Percentiles rank a stretch among this genome's conserved stretches.
These are phyloP conservation scores for Dugesia japonica DNA, from an alignment of 2,888 invertebrate species.

Conservation along the genomic window DNA sequence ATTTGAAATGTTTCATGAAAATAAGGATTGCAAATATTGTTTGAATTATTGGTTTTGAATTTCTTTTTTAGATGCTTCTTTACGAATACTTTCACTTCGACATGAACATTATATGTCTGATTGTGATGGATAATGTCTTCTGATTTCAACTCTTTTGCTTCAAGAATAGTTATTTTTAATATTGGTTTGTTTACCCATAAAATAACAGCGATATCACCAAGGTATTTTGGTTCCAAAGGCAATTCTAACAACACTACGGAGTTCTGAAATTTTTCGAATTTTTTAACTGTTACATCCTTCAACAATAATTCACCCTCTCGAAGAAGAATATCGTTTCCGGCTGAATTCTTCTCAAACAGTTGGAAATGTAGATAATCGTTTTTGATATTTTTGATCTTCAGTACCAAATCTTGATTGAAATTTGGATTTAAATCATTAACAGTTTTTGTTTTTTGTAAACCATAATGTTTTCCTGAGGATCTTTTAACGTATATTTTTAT, in stretches of 20 bases:
- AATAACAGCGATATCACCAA: background rate
- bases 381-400: background rate
- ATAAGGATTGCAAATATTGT: background rate
- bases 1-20: background rate
- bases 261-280: background rate
- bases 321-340: background rate
- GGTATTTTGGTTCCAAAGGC: background rate
- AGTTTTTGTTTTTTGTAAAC: background rate
- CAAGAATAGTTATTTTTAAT: background rate
- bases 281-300: background rate
- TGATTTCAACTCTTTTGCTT: background rate
- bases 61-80: background rate
- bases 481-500: background rate
- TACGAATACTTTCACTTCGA: background rate
- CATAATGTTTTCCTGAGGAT: background rate
- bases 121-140: background rate
- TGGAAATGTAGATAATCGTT: background rate
- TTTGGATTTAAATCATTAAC: background rate
- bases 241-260: background rate
- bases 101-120: background rate
- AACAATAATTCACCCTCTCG: background rate
- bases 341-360: background rate
- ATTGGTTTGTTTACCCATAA: background rate
- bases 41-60: background rate
- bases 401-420: background rate